A percentile compares a stretch with the other conserved stretches of the same genome.
phyloP scores from a whole-genome alignment of 2,888 invertebrate species.

The Tinea trinotella region DNA sequence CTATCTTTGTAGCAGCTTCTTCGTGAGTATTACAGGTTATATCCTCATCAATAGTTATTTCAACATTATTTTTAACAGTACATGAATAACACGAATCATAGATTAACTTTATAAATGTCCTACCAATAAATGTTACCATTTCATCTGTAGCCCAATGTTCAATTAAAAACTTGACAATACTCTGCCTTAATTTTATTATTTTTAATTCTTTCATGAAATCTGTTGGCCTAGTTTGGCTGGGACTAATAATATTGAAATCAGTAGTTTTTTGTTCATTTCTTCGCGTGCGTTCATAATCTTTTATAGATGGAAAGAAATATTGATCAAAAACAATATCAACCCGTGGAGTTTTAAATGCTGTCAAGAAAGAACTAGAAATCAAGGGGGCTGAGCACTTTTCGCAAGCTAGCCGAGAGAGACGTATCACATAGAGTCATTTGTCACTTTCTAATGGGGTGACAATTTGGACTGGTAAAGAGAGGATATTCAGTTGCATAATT shows the following conservation, averaged over 20 bases:
- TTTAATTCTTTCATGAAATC: slow-evolving; percentile 26
- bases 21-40: slow-evolving; percentile 18
- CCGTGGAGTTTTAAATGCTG: no score
- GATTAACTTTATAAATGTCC: slow-evolving; percentile 23
- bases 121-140: slow-evolving; percentile 28
- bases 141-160: slow-evolving; percentile 29
- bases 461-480: no score
- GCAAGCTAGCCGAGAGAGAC: no score
- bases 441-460: no score
- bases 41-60: background rate
- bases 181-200: slow-evolving; percentile 26
- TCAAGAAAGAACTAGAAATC: no score
- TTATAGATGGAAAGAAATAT: slow-evolving; percentile 25
- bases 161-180: slow-evolving; percentile 27
- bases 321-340: slow-evolving; percentile 25
- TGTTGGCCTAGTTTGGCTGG: slow-evolving; percentile 23
- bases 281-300: slow-evolving; percentile 26
- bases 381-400: no score
- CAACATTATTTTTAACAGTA: slow-evolving; percentile 8
- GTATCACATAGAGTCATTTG: no score
- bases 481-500: no score
- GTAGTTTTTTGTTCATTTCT: slow-evolving; percentile 18
- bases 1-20: slow-evolving; percentile 20
- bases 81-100: slow-evolving; percentile 18
- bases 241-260: slow-evolving; percentile 24